Base-by-base conservation (phyloP, 2,797 vertebrate genomes). In the Mastacembelus armatus region DNA sequence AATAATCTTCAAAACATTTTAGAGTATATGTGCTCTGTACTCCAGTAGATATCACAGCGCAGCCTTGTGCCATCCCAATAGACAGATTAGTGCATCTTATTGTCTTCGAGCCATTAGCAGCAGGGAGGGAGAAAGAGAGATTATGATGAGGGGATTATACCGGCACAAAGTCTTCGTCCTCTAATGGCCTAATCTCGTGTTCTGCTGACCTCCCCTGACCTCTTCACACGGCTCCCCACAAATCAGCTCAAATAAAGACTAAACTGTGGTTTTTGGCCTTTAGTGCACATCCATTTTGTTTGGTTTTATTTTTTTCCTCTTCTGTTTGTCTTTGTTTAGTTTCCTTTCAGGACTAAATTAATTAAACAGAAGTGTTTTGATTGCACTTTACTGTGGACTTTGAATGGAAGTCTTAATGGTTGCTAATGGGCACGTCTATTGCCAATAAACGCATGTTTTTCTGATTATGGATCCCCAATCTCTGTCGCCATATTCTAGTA, bases 141-240 rank as follows among this genome's bases (percentile, higher is more conserved):
- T 91, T 91, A 91, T 19, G 79, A 72, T 77, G 85, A 85, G 48
- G 81, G 88, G 91, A 92, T 92, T 91, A 92, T 74, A 68, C 38
- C 8, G 45, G 77, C 69, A 70, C 77, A 90, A 83, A 89, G 69
- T 87, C 79, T 72, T 77, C 78, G 77, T 56, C 66, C 83, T 78
- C 84, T 85, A 89, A 91, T 89, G 87, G 85, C 79, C 83, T 90
- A 91, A 90, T 92, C 89, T 91, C 38, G 16, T 88, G 85, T 87
- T 85, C 63, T 49, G 63, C 55, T 85, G 86, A 86, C 80, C 85
- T 83, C 70, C n/a, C 18, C 35, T 81, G 82, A 89, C 84, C 88
- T 85, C 78, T 83, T 90, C 84, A 83, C 88, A 84, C 85, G 48
- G 76, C 76, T 85, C 78, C 78, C 71, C 64, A 66, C 80, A 85